phyloP scores from a whole-genome alignment of 2,888 invertebrate genomes.

The Pomacea canaliculata region DNA sequence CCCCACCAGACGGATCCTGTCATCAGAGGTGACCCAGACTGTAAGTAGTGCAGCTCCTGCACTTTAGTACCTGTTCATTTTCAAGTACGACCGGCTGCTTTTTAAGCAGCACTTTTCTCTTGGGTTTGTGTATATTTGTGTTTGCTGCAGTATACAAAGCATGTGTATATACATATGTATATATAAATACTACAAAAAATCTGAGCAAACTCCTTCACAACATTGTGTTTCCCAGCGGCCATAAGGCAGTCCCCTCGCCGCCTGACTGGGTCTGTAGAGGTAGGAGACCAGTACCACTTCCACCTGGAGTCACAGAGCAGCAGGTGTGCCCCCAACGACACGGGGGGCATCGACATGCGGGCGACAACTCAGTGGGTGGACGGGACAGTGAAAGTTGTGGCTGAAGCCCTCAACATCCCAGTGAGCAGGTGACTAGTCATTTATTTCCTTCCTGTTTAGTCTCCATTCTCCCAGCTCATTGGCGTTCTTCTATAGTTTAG shows the following conservation, averaged over 20 bases:
- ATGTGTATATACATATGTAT: neutral
- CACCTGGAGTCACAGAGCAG: constrained; percentile 71
- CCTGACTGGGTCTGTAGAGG: constrained; percentile 24
- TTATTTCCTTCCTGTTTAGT: too few relatives aligned
- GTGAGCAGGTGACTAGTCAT: constrained; percentile 43
- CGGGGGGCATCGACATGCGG: constrained; percentile 75
- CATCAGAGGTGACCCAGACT: constrained; percentile 51
- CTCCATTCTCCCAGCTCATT: too few relatives aligned
- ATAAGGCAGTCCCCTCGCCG: constrained; percentile 24
- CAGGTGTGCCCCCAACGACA: constrained; percentile 75
- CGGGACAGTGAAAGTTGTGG: constrained; percentile 44
- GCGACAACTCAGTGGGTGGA: constrained; percentile 62
- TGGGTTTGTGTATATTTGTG: neutral
- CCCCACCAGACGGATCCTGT: constrained; percentile 46
- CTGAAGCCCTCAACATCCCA: constrained; percentile 52
- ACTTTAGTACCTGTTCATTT: too few relatives aligned
- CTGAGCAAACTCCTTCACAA: neutral
- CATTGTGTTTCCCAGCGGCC: neutral
- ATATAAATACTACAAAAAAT: neutral
- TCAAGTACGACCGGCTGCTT: too few relatives aligned
- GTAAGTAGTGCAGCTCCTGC: neutral
- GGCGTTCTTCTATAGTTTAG: too few relatives aligned
- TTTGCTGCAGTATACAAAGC: neutral
- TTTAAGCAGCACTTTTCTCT: neutral
- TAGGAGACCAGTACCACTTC: constrained; percentile 75